These are phyloP conservation scores for Rhabdomys pumilio DNA, from an alignment of 2,797 vertebrate genomes.

Conservation along the genomic window DNA sequence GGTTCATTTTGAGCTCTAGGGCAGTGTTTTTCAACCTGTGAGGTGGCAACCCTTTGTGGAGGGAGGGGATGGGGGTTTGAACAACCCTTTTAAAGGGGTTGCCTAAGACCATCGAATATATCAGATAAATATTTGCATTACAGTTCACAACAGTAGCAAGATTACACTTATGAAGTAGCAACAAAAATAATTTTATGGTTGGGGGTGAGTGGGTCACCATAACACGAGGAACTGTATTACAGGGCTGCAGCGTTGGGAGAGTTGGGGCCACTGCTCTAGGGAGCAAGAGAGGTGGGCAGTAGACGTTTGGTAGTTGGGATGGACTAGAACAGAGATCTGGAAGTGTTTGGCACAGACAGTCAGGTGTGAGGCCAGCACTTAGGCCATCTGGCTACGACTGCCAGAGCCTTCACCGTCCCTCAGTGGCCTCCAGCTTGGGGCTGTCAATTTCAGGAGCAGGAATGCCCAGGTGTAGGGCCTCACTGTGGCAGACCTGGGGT, in stretches of 20 bases:
- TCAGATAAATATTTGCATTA: too few relatives aligned
- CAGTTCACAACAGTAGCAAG: background rate
- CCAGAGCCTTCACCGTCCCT: background rate
- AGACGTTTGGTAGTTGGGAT: background rate
- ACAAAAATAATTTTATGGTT: too few relatives aligned
- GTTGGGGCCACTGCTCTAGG: background rate
- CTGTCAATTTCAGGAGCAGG: background rate
- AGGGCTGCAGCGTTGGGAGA: background rate
- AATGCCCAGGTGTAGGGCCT: too few relatives aligned
- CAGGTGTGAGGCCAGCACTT: background rate
- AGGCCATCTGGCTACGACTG: background rate
- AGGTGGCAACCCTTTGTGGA: background rate
- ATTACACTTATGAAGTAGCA: background rate
- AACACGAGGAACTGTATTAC: background rate
- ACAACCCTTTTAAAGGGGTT: background rate
- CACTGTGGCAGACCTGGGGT: background rate
- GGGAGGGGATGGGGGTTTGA: background rate
- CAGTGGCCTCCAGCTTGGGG: rapidly evolving
- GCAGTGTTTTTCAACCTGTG: too few relatives aligned
- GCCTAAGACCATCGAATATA: background rate
- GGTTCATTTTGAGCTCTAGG: background rate
- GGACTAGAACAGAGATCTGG: background rate
- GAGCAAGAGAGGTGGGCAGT: background rate
- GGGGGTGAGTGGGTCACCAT: background rate
- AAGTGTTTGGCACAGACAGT: background rate